These are phyloP conservation scores for Apamea monoglypha DNA, from an alignment of 2,888 invertebrate species.

Conservation along the genomic window DNA sequence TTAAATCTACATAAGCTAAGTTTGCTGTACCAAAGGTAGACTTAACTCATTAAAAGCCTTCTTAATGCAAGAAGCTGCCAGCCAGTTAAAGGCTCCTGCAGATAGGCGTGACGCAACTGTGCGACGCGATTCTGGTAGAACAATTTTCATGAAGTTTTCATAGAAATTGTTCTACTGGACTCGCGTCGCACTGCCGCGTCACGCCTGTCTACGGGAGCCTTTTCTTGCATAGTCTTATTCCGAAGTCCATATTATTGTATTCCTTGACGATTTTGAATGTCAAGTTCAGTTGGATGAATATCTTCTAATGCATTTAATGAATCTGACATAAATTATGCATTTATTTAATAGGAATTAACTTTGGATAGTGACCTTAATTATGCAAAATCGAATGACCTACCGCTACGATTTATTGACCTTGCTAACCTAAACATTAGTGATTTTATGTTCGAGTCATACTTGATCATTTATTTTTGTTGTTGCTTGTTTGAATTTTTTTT, in stretches of 20 bases:
- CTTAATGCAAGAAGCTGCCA: background rate
- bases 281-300: conserved; percentile 39
- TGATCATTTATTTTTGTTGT: conserved; percentile 31
- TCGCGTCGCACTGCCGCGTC: background rate
- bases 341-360: conserved; percentile 25
- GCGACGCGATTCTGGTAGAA: background rate
- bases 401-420: conserved; percentile 45
- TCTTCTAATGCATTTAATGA: background rate
- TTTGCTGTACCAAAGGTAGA: background rate
- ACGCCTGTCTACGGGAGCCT: too few species aligned
- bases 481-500: conserved; percentile 34
- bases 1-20: conserved; percentile 25
- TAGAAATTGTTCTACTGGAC: background rate
- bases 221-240: background rate
- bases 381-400: conserved; percentile 53
- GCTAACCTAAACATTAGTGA: conserved; percentile 8
- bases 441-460: conserved; percentile 14
- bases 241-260: background rate
- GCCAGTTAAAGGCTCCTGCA: background rate
- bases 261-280: conserved; percentile 12
- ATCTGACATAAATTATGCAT: conserved; percentile 26
- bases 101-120: background rate
- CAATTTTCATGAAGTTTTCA: background rate
- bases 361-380: conserved; percentile 56
- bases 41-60: background rate